These are phyloP conservation scores for Xanthostigma xanthostigma DNA, from an alignment of 2,888 invertebrate genomes.

Conservation along the genomic window DNA sequence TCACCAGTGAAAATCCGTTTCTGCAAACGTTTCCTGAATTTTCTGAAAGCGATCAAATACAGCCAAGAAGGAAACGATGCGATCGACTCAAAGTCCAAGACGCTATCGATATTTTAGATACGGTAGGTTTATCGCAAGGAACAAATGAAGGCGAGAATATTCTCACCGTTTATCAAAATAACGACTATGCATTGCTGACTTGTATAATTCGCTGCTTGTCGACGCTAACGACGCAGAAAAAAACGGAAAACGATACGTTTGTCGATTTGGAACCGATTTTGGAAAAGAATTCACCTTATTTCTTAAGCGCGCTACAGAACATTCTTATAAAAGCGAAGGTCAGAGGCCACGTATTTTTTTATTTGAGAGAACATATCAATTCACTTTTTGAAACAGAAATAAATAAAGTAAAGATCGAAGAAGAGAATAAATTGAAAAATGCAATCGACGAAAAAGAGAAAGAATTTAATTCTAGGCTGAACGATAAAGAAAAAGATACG, in stretches of 20 bases:
- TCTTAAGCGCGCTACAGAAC: not conserved
- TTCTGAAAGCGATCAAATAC: not conserved
- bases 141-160: conserved; percentile 15
- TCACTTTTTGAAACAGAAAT: conserved; percentile 1
- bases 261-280: no score
- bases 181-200: conserved; percentile 15
- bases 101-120: conserved; percentile 32
- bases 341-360: not conserved
- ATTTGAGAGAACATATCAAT: not conserved
- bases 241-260: not conserved
- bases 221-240: not conserved
- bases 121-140: conserved; percentile 17
- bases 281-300: no score
- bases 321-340: not conserved
- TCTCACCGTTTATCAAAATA: conserved; percentile 12
- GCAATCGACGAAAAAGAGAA: conserved; percentile 10
- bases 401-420: conserved; percentile 7
- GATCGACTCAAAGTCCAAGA: conserved; percentile 19
- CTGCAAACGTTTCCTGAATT: conserved; percentile 16
- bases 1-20: conserved; percentile 42
- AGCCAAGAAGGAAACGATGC: not conserved
- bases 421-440: conserved; percentile 7
- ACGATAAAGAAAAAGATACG: conserved; percentile 14
- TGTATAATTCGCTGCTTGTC: conserved; percentile 12
- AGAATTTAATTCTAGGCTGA: conserved; percentile 11